phyloP scores from a whole-genome alignment of 2,888 invertebrate species.

The Acronicta psi region DNA sequence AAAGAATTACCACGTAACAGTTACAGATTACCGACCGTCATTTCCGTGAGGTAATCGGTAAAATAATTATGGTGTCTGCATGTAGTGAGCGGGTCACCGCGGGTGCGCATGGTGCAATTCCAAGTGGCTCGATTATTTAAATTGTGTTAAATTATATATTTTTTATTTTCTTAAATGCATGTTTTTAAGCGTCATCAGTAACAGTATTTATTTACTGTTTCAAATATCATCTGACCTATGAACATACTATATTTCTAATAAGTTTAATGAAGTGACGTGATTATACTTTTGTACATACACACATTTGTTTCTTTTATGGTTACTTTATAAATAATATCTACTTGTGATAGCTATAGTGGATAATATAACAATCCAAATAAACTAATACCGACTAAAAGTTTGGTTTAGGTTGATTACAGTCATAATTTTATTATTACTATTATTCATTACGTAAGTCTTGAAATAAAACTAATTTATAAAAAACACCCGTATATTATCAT shows the following conservation, averaged over 20 bases:
- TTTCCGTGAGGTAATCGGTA: too few relatives aligned
- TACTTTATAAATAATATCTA: conserved; percentile 69
- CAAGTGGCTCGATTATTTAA: conserved; percentile 5
- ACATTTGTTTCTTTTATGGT: conserved; percentile 57
- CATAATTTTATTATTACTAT: conserved; percentile 83
- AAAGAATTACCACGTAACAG: too few relatives aligned
- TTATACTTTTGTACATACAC: conserved; percentile 72
- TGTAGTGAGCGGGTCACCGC: too few relatives aligned
- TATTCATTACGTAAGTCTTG: conserved; percentile 83
- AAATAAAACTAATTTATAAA: conserved; percentile 88
- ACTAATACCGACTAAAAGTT: conserved; percentile 88
- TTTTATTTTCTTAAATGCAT: conserved; percentile 18
- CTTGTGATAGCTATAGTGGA: conserved; percentile 81
- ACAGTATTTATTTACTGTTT: conserved; percentile 17
- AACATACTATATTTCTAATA: conserved; percentile 15
- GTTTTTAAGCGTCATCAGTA: conserved; percentile 14
- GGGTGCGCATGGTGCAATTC: neutral
- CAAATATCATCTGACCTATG: conserved; percentile 27
- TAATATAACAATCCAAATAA: conserved; percentile 84
- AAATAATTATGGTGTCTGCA: too few relatives aligned
- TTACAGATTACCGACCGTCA: too few relatives aligned
- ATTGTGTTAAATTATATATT: conserved; percentile 10
- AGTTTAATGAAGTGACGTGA: conserved; percentile 50
- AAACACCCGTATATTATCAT: conserved; percentile 34
- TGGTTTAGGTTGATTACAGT: conserved; percentile 85